A percentile compares a stretch with the other conserved stretches of the same genome.
These are phyloP conservation scores for Pheosia gnoma DNA, from an alignment of 2,888 invertebrate species.

Conservation along the genomic window DNA sequence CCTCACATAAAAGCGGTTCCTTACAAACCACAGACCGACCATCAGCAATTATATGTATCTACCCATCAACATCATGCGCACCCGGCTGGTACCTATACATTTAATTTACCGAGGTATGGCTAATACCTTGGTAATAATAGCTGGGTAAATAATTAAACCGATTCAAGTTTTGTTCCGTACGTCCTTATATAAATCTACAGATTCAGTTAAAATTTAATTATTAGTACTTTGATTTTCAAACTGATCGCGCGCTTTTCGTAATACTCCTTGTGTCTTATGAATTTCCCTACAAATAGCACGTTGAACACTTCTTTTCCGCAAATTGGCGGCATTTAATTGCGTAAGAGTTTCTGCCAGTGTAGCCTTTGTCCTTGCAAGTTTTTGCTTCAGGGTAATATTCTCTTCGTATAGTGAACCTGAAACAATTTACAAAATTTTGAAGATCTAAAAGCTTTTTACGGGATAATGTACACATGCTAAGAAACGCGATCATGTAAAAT, in stretches of 20 bases:
- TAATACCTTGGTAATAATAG: not conserved
- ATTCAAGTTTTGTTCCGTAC: not conserved
- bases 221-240: slow-evolving; percentile 78
- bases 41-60: not conserved
- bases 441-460: no score
- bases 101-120: no score
- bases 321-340: slow-evolving; percentile 90
- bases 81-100: no score
- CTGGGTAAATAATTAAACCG: no score
- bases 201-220: not conserved
- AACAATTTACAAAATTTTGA: slow-evolving; percentile 21
- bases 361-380: slow-evolving; percentile 88
- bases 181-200: not conserved
- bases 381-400: slow-evolving; percentile 88
- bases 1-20: slow-evolving; percentile 6
- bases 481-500: not conserved
- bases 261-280: slow-evolving; percentile 90
- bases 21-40: not conserved
- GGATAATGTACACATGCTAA: no score
- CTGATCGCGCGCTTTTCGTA: slow-evolving; percentile 90
- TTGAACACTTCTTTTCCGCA: slow-evolving; percentile 92
- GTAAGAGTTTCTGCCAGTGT: slow-evolving; percentile 91
- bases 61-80: no score
- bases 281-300: slow-evolving; percentile 92
- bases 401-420: slow-evolving; percentile 82